Evolutionary conservation across 2,888 invertebrate genomes (phyloP), one percentile per base, ranked within the genome.

Genomic region (Andrena praecox): DNA sequence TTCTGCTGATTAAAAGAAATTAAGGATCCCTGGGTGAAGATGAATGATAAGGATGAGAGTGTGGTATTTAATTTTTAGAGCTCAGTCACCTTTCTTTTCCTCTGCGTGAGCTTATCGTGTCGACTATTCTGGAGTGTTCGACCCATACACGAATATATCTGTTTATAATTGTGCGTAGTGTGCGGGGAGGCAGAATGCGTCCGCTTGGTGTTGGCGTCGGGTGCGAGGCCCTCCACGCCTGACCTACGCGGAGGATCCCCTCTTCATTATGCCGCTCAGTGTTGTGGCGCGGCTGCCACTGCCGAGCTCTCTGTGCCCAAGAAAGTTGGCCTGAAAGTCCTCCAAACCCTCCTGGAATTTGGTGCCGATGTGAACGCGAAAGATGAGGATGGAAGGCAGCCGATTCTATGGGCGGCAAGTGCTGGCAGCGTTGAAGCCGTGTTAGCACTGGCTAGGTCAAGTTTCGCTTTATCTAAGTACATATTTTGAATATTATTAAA

Each of bases 211-310:
- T 94, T 99, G 88, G 96, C 97, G 2, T 96, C 97, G 1, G 98
- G 98, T 4, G 99, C 98, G 0, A 97, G 97, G 89, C 96, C 98
- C 7, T 97, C 97, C 16, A 97, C 97, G 0, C 96, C 98, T 0
- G 99, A 99, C 94, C 97, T 98, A 86, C 98, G 99, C 93, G 98
- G 99, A 27, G 99, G 99, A 20, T 98, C 97, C 91, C 99, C 99
- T 0, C 95, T 99, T 74, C 99, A 99, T 94, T 99, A 99, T 94
- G 99, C 99, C 0, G 99, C 99, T 16, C 99, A 99, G 94, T 98
- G 99, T 96, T 98, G 98, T 92, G 98, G 98, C 0, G 97, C 97
- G 27, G 97, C 96, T 27, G 96, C 96, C 0, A 93, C 93, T 16
- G 90, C 93, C n/a, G 93, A 93, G 66, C 91, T 94, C 2, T 88